Conservation (phyloP, 37 sponge, comb jelly and placozoan species). For the Cladorhizidae sp. region DNA sequence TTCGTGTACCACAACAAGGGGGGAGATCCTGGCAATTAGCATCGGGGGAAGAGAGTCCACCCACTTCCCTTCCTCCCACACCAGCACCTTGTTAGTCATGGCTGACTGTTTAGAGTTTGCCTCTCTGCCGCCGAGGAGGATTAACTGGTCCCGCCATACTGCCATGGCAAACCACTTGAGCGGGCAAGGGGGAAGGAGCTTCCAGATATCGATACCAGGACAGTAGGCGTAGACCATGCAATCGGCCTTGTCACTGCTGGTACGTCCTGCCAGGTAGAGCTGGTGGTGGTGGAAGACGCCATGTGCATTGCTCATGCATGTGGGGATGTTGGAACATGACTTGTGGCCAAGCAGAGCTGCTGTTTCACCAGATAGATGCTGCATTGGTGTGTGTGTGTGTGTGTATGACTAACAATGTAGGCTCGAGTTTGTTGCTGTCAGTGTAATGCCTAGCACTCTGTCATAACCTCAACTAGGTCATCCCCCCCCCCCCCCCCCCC, state of each 20-base stretch:
- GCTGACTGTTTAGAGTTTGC: background rate
- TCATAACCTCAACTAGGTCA: too few species aligned
- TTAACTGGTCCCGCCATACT: slow-evolving; percentile 4
- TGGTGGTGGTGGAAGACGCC: slow-evolving; percentile 18
- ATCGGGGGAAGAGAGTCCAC: slow-evolving; percentile 22
- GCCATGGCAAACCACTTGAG: slow-evolving; percentile 43
- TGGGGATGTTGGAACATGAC: slow-evolving; percentile 14
- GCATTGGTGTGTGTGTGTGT: background rate
- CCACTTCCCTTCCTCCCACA: slow-evolving; percentile 10
- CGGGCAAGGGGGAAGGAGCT: slow-evolving; percentile 18
- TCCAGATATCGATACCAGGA: slow-evolving; percentile 27
- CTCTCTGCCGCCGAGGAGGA: slow-evolving; percentile 33
- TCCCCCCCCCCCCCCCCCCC: too few species aligned
- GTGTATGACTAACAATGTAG: too few species aligned
- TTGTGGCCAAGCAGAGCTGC: background rate
- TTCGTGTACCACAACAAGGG: slow-evolving; percentile 9
- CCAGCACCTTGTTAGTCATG: slow-evolving; percentile 22
- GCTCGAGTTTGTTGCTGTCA: too few species aligned
- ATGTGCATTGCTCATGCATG: slow-evolving; percentile 17
- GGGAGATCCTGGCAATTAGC: slow-evolving; percentile 16
- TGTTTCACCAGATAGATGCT: background rate
- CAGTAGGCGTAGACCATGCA: slow-evolving; percentile 5
- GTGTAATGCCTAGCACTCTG: too few species aligned
- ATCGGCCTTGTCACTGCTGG: slow-evolving; percentile 10
- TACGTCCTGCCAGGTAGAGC: slow-evolving; percentile 26